These are phyloP conservation scores for Dendrolimus houi DNA, from an alignment of 2,888 invertebrate species.

Conservation along the genomic window DNA sequence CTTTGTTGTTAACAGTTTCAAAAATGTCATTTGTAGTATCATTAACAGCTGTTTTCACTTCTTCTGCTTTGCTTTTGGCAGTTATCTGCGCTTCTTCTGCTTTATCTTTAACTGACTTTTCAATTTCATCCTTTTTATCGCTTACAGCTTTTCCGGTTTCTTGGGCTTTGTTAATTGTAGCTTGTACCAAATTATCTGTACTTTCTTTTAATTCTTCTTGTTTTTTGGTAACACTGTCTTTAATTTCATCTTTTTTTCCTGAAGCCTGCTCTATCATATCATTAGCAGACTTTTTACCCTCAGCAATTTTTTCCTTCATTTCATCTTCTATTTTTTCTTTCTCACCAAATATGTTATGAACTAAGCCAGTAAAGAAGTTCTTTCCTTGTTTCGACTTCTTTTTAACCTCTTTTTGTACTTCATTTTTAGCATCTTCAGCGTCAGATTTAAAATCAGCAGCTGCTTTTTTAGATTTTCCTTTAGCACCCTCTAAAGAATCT, in stretches of 20 bases:
- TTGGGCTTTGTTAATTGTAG: conserved; percentile 29
- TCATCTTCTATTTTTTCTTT: conserved; percentile 65
- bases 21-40: conserved; percentile 32
- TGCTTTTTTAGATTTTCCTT: conserved; percentile 41
- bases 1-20: conserved; percentile 18
- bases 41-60: conserved; percentile 28
- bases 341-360: conserved; percentile 62
- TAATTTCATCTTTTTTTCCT: conserved; percentile 45
- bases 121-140: conserved; percentile 29
- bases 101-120: conserved; percentile 29
- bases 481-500: conserved; percentile 42
- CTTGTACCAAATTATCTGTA: conserved; percentile 26
- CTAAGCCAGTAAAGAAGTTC: conserved; percentile 59
- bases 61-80: conserved; percentile 21
- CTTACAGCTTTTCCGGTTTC: conserved; percentile 30
- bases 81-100: conserved; percentile 25
- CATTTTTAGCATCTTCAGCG: conserved; percentile 33
- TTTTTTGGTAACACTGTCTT: conserved; percentile 36
- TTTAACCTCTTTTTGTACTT: conserved; percentile 50
- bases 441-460: conserved; percentile 26
- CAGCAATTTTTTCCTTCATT: conserved; percentile 48
- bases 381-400: conserved; percentile 66
- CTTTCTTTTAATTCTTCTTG: conserved; percentile 35
- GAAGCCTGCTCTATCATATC: conserved; percentile 44
- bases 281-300: conserved; percentile 53